phyloP scores from a whole-genome alignment of 1,140 invertebrate species.

The Augochlora pura region DNA sequence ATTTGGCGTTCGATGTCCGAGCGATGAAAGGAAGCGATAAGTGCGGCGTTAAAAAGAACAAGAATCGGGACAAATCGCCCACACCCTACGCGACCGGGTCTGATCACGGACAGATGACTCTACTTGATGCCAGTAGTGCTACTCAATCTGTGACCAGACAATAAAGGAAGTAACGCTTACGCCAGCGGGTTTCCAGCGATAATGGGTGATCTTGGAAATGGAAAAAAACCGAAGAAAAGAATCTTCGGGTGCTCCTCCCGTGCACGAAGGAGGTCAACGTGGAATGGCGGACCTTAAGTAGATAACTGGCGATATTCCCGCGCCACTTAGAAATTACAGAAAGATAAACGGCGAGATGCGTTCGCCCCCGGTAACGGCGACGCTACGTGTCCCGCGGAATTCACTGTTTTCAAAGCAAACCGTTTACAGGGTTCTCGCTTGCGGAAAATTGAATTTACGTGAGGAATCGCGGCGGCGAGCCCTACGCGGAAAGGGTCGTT shows the following conservation, averaged over 20 bases:
- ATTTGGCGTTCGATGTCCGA: background rate
- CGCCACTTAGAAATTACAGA: background rate
- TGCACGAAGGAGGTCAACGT: background rate
- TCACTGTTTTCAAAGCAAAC: background rate
- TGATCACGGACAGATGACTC: constrained; percentile 51
- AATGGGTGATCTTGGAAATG: constrained; percentile 55
- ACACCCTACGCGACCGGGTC: background rate
- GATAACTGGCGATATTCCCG: background rate
- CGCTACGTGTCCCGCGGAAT: too few relatives aligned
- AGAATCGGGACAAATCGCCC: background rate
- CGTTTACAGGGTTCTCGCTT: background rate
- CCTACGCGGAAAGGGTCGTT: background rate
- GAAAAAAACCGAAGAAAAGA: constrained; percentile 22
- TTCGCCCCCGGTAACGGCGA: too few relatives aligned
- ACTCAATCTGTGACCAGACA: constrained; percentile 58
- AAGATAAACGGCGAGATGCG: background rate
- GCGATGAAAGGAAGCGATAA: background rate
- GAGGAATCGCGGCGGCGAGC: background rate
- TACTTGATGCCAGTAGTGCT: constrained; percentile 55
- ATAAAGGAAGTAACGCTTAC: constrained; percentile 60
- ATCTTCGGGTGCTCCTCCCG: background rate
- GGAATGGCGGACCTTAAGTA: background rate
- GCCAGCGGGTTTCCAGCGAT: constrained; percentile 50
- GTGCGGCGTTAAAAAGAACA: background rate
- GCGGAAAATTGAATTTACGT: background rate